Base-by-base conservation (phyloP, 2,888 invertebrate genomes). In the Sipunculus nudus region DNA sequence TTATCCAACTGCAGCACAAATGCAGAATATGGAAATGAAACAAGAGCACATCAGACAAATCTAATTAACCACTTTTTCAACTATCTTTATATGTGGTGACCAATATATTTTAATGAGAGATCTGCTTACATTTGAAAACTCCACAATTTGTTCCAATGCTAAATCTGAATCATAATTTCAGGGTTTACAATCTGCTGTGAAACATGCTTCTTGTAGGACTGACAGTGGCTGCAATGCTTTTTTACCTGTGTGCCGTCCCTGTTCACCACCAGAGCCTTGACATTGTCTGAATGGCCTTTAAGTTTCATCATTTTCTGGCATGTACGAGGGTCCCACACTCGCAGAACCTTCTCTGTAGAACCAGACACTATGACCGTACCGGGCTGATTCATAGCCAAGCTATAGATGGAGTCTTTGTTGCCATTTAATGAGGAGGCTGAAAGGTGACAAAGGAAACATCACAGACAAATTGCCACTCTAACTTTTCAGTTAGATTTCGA, bases 371-470 rank as follows among this genome's bases (percentile, higher is more conserved):
- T 91, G 2, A 98, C 91, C 10, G 94, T 96, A 2, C 97, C 98
- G 3, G 93, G 88, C 39, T 94, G 93, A 85, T 98, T 98, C 96
- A 98, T 98, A 28, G 97, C 97, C 71, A 99, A 87, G 81, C 98
- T 97, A 84, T 99, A 99, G 79, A 99, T 98, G 4, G 96, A 96
- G 84, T 98, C 96, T 84, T 96, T 97, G 82, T 95, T 96, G 54
- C 98, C 99, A 73, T 91, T 92, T 50, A 99, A 88, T 79, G 96
- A 96, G 54, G 97, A 96, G 40, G 98, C 92, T 93, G 79, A 47
- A 62, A 54, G 4, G 31, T n/a, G 35, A 47, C 1, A 32, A 28
- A 6, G 5, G 21, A 3, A 40, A 23, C n/a, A 25, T 28, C 13
- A 80, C 77, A 61, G 53, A 48, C 63, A 56, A 45, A 55, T 28